Percentiles rank a stretch among this genome's conserved stretches.
Conservation (phyloP, 2,797 vertebrate genomes). For the Galagoides demidoff region DNA sequence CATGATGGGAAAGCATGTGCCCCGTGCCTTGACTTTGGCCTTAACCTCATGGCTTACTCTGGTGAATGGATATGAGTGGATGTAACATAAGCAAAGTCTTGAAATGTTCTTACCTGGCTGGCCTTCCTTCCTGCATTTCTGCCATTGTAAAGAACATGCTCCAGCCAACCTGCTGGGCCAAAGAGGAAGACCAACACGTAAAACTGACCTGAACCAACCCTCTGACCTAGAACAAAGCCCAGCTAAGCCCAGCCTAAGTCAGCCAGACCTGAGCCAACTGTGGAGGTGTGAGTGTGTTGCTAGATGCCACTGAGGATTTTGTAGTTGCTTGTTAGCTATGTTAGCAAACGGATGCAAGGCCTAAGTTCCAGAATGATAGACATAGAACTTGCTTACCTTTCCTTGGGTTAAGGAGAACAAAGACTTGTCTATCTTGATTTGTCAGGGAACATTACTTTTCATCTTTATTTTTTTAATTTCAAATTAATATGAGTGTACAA, state of each 20-base stretch:
- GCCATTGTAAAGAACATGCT: background rate
- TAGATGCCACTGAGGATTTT: background rate
- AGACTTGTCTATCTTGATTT: background rate
- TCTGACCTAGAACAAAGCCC: background rate
- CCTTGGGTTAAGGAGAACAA: background rate
- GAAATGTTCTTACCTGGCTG: background rate
- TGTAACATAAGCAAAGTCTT: background rate
- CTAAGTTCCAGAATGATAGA: background rate
- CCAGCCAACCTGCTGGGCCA: background rate
- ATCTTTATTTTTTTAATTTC: too few relatives aligned
- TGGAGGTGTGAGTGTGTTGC: background rate
- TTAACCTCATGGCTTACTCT: background rate
- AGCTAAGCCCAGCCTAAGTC: background rate
- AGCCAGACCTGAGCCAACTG: background rate
- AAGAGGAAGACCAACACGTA: background rate
- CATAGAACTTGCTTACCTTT: background rate
- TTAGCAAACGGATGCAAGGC: background rate
- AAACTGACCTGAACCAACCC: background rate
- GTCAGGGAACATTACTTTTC: background rate
- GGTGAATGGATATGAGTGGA: background rate
- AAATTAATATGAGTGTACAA: too few relatives aligned
- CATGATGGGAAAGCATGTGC: background rate
- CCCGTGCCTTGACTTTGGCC: background rate
- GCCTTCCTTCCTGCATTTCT: background rate
- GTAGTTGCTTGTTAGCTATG: background rate